Percentiles rank a stretch among this genome's conserved stretches.
phyloP scores from a whole-genome alignment of 2,113 vertebrate species.

The Syrmaticus mikado region DNA sequence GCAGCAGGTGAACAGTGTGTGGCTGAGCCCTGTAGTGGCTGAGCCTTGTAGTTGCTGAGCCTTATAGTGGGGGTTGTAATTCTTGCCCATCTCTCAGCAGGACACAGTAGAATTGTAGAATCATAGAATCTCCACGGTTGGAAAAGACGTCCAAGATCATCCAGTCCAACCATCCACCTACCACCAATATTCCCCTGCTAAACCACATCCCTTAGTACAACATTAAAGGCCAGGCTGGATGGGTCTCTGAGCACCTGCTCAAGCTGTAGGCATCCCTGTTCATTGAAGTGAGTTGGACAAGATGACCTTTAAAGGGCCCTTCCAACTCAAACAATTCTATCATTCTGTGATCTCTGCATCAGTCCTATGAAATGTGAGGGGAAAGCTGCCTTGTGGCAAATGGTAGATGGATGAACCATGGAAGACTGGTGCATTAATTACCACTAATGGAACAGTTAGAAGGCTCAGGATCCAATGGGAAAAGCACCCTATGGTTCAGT shows the following conservation, averaged over 20 bases:
- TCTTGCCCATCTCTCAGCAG: neutral
- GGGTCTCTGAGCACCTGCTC: too few relatives aligned
- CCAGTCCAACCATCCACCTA: too few relatives aligned
- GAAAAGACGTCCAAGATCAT: too few relatives aligned
- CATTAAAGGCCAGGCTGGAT: too few relatives aligned
- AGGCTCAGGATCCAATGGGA: neutral
- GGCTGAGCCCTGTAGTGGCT: neutral
- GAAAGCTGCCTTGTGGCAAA: accelerated
- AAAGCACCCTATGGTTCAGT: neutral
- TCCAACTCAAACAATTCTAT: too few relatives aligned
- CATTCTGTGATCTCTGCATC: neutral
- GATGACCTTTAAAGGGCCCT: too few relatives aligned
- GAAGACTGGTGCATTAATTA: neutral
- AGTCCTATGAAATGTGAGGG: neutral
- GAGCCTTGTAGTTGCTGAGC: neutral
- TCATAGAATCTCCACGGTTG: too few relatives aligned
- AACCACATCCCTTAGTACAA: too few relatives aligned
- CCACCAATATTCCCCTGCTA: too few relatives aligned
- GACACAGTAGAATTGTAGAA: too few relatives aligned
- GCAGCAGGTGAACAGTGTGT: accelerated
- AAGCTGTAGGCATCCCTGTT: too few relatives aligned
- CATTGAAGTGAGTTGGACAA: too few relatives aligned
- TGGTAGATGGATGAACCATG: neutral
- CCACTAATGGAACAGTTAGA: neutral
- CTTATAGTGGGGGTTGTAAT: neutral